Conservation (phyloP, 1,140 invertebrate species). For the Mya arenaria region DNA sequence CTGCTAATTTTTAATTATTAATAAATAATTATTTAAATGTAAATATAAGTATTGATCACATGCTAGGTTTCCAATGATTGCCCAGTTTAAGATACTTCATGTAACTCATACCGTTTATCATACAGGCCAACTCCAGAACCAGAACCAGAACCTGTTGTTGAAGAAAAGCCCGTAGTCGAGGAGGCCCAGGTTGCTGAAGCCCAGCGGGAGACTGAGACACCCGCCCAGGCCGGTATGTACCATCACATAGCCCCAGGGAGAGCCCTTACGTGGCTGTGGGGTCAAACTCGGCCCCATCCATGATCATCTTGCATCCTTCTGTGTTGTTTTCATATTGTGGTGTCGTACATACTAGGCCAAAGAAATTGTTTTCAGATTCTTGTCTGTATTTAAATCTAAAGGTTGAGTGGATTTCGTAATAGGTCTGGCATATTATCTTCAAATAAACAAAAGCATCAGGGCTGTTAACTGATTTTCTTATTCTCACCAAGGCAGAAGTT, state of each 20-base stretch:
- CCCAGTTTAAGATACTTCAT: background rate
- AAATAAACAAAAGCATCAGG: too few species aligned
- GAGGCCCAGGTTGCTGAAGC: constrained; percentile 11
- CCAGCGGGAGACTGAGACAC: constrained; percentile 27
- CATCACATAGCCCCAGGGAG: background rate
- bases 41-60: too few species aligned
- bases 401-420: background rate
- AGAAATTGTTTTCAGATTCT: background rate
- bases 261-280: background rate
- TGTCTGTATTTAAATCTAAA: background rate
- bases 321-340: background rate
- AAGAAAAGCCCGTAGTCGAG: constrained; percentile 33
- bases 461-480: too few species aligned
- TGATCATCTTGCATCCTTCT: background rate
- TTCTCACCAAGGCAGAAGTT: too few species aligned
- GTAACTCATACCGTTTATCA: background rate
- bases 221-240: constrained; percentile 21
- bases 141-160: constrained; percentile 6
- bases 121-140: constrained; percentile 47
- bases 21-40: too few species aligned
- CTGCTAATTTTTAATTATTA: too few species aligned
- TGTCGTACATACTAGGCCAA: constrained; percentile 1
- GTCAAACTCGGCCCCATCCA: background rate
- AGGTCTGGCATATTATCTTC: too few species aligned
- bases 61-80: too few species aligned